Evolutionary conservation across 2,797 vertebrate genomes (phyloP).

Genomic region (Apogon talboti): DNA sequence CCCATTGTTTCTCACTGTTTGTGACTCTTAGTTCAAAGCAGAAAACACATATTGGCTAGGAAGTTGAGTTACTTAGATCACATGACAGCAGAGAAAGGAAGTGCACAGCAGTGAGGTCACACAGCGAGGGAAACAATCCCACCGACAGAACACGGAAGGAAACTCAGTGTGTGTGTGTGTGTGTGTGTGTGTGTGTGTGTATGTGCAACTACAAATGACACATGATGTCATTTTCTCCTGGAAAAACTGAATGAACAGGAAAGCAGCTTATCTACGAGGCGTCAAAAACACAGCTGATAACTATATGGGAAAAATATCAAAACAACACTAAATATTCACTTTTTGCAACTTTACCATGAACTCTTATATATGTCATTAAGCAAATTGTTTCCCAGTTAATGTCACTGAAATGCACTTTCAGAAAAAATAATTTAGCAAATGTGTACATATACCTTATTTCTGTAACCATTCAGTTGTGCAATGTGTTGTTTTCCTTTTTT

Average conservation of each 20-base stretch:
- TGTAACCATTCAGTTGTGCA: no score
- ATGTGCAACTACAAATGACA: slow-evolving; percentile 13
- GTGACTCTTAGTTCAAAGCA: slow-evolving; percentile 61
- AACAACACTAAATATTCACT: not conserved
- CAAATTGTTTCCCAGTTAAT: no score
- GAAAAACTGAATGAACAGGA: slow-evolving; percentile 70
- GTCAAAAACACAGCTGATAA: slow-evolving; percentile 28
- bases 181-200: slow-evolving; percentile 34
- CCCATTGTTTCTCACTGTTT: slow-evolving; percentile 23
- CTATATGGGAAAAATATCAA: slow-evolving; percentile 26
- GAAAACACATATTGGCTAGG: slow-evolving; percentile 27
- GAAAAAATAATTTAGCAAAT: no score
- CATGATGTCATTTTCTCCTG: slow-evolving; percentile 74
- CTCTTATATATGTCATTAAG: not conserved
- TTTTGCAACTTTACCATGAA: not conserved
- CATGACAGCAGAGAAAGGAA: slow-evolving; percentile 69
- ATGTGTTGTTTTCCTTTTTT: no score
- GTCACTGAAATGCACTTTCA: no score
- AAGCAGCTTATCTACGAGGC: slow-evolving; percentile 52
- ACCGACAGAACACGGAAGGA: slow-evolving; percentile 77
- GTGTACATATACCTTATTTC: no score
- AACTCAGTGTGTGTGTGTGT: slow-evolving; percentile 45
- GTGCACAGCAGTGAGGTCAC: slow-evolving; percentile 65
- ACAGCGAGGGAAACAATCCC: slow-evolving; percentile 66
- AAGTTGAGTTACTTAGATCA: slow-evolving; percentile 61